These are phyloP conservation scores for Crocodylus rhombifer DNA, from an alignment of 2,797 vertebrate species.

Conservation along the genomic window DNA sequence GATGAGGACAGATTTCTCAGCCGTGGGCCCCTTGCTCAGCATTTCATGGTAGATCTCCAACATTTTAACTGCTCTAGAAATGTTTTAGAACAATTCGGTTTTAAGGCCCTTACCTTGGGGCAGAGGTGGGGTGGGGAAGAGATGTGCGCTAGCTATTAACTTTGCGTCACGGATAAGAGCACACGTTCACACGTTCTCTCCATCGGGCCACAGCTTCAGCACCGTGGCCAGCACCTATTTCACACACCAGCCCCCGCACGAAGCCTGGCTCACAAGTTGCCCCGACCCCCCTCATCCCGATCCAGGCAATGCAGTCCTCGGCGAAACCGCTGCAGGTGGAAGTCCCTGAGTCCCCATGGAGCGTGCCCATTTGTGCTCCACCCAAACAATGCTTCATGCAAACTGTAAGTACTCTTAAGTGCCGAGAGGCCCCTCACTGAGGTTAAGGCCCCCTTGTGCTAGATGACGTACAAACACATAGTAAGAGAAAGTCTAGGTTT, in stretches of 20 bases:
- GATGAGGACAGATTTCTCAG: background rate
- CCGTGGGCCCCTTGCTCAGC: background rate
- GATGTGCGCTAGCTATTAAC: no score
- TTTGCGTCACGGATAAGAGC: background rate
- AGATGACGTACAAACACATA: background rate
- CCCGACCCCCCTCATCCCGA: background rate
- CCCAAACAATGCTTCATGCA: no score
- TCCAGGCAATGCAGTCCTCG: background rate
- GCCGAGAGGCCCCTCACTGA: background rate
- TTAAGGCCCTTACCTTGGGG: background rate
- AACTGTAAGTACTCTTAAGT: background rate
- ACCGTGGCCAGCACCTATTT: constrained; percentile 34
- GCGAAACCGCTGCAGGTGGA: no score
- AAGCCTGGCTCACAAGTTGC: background rate
- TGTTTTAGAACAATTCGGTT: background rate
- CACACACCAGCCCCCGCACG: background rate
- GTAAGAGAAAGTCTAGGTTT: background rate
- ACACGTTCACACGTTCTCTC: background rate
- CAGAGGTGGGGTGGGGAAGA: background rate
- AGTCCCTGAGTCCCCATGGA: background rate
- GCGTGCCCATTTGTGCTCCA: background rate
- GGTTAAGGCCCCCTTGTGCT: background rate
- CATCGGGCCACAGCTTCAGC: background rate
- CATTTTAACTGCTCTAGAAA: background rate
- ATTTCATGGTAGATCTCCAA: background rate